phyloP scores from a whole-genome alignment of 2,888 invertebrate species.

The Machimus rusticus region DNA sequence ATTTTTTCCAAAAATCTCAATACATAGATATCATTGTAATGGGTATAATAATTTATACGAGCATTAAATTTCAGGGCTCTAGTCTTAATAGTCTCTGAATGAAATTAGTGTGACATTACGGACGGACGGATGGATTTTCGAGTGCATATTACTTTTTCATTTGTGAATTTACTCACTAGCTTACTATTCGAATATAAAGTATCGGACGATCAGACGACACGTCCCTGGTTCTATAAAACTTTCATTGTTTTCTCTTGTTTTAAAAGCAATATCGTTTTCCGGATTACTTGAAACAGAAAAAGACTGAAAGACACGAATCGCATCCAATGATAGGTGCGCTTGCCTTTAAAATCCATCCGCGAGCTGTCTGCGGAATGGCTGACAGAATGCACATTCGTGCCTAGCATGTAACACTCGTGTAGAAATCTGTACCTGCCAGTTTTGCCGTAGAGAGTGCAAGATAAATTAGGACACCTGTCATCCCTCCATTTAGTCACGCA shows the following conservation, averaged over 20 bases:
- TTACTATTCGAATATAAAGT: no score
- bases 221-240: not conserved
- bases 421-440: not conserved
- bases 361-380: not conserved
- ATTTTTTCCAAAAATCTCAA: no score
- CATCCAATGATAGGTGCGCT: not conserved
- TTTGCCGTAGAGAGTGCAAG: not conserved
- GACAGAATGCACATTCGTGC: not conserved
- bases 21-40: no score
- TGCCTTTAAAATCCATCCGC: not conserved
- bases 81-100: no score
- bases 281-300: not conserved
- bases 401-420: not conserved
- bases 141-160: no score
- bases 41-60: no score
- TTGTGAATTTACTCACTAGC: no score
- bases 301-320: not conserved
- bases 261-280: not conserved
- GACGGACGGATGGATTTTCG: no score
- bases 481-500: not conserved
- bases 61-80: no score
- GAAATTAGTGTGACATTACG: no score
- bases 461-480: constrained; percentile 14
- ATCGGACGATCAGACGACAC: no score
- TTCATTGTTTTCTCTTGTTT: not conserved